Evolutionary conservation across 2,888 invertebrate genomes (phyloP).

Genomic region (Eudemis profundana): DNA sequence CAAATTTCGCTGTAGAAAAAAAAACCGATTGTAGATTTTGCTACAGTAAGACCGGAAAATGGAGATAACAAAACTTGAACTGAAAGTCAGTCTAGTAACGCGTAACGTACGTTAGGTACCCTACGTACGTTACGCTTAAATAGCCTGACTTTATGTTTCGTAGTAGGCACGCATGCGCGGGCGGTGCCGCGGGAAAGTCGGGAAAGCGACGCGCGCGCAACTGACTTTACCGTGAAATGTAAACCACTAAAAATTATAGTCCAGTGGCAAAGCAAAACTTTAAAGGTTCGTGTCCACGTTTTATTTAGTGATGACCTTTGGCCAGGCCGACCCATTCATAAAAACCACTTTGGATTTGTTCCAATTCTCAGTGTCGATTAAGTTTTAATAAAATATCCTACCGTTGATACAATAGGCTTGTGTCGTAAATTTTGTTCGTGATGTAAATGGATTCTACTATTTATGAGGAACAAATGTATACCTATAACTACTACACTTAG

Average conservation of each 20-base stretch:
- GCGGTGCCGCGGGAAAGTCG: conserved; percentile 70
- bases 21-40: too few species aligned
- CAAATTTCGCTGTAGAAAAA: too few species aligned
- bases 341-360: conserved; percentile 53
- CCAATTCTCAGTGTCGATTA: conserved; percentile 21
- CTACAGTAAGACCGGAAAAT: conserved; percentile 11
- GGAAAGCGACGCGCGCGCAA: conserved; percentile 71
- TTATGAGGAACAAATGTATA: too few species aligned
- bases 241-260: neutral
- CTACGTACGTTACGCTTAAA: too few species aligned
- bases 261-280: neutral
- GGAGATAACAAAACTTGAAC: conserved; percentile 31
- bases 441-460: too few species aligned
- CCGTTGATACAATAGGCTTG: too few species aligned
- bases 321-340: conserved; percentile 65
- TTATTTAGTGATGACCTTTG: conserved; percentile 64
- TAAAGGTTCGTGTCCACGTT: conserved; percentile 67
- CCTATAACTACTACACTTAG: too few species aligned
- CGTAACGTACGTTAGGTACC: conserved; percentile 39
- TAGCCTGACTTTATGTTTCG: conserved; percentile 42
- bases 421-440: too few species aligned
- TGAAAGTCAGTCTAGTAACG: conserved; percentile 39
- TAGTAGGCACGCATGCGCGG: conserved; percentile 54
- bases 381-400: conserved; percentile 14
- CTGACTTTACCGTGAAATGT: conserved; percentile 13